Conservation (phyloP, 2,888 invertebrate genomes). For the Malacosoma neustria region DNA sequence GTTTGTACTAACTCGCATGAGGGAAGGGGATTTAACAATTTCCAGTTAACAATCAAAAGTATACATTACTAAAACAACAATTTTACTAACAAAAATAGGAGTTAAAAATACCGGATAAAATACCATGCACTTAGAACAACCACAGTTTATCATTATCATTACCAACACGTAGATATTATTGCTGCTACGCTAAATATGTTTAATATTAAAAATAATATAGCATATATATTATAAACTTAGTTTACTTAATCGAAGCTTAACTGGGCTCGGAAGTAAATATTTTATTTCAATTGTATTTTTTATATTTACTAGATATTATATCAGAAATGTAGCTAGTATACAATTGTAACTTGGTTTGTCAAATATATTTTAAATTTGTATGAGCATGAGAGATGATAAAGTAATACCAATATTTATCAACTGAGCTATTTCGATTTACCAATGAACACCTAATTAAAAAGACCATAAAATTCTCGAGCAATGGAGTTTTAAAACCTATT, state of each 20-base stretch:
- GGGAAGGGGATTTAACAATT: conserved; percentile 6
- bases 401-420: too few relatives aligned
- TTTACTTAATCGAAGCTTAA: conserved; percentile 1
- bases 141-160: neutral
- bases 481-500: too few relatives aligned
- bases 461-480: too few relatives aligned
- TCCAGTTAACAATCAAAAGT: too few relatives aligned
- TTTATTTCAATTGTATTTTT: too few relatives aligned
- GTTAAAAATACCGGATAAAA: conserved; percentile 30
- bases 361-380: too few relatives aligned
- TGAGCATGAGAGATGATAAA: too few relatives aligned
- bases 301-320: too few relatives aligned
- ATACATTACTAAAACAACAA: neutral
- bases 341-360: too few relatives aligned
- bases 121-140: conserved; percentile 47
- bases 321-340: too few relatives aligned
- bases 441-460: too few relatives aligned
- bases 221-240: neutral
- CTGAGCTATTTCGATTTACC: too few relatives aligned
- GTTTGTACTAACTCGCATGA: conserved; percentile 27
- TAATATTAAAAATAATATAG: neutral
- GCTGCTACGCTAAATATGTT: neutral
- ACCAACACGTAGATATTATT: neutral
- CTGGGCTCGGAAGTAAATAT: neutral
- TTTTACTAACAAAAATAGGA: neutral